Evolutionary conservation across 2,113 vertebrate genomes (phyloP), one percentile per base, ranked within the genome.

Genomic region (Typhlomys cinereus): DNA sequence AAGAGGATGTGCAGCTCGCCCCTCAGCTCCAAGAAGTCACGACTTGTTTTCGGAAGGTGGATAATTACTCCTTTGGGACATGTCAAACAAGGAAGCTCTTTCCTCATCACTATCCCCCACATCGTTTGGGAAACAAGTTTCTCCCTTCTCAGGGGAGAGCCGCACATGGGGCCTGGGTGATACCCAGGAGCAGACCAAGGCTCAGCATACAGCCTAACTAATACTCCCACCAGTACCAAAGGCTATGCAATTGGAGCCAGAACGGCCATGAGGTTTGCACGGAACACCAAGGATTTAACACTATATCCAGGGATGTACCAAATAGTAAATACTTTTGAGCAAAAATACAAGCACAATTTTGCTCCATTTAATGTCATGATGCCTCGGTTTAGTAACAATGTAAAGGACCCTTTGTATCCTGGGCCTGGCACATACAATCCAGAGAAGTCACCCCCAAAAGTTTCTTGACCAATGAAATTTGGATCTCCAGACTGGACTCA

Each of bases 401-500:
- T 7, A 8, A 41, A 70, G 90, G 96, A 86, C 20, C 2, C 94
- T 1, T 21, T 64, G 7, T 97, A 85, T 92, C 99, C 98, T 13
- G 98, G 99, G 99, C 99, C 99, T 21, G 98, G 98, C 21, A 96
- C 96, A 9, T 99, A 99, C 1, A 4, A 96, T 13, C 62, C 78
- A 4, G 66, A 98, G 0, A 85, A 34, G 20, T n/a, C 39, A 0
- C 86, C 83, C 91, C 97, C 89, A 34, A 98, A 98, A 92, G 93
- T 99, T 91, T 96, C 92, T 27, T 99, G 99, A 99, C 99, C 99
- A 0, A 99, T 98, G 98, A 98, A 97, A 82, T 99, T 99, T 92
- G 98, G 99, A 74, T 95, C 98, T 39, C 98, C 99, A 59, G 98
- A 99, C 44, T 99, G 99, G 99, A 93, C 92, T 64, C 96, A 90